Conservation (phyloP, 1,140 invertebrate genomes). For the Zaprionus ornatus region DNA sequence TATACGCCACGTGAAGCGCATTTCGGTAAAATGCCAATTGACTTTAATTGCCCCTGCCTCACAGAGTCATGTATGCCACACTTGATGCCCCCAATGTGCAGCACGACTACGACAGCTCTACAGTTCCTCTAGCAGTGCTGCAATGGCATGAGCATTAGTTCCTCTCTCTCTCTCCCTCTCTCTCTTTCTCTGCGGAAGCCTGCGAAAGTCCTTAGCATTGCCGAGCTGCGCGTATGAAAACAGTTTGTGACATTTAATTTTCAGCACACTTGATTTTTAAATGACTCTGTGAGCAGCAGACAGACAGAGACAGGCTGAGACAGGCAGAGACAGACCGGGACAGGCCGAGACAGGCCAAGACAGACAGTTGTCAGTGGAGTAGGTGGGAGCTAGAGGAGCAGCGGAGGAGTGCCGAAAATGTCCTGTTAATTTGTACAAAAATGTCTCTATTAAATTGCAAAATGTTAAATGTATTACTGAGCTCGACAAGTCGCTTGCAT, state of each 20-base stretch:
- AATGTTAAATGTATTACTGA: slow-evolving; percentile 43
- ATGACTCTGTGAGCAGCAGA: slow-evolving; percentile 24
- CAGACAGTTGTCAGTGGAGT: neutral
- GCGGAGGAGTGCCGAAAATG: slow-evolving; percentile 25
- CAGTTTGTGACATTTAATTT: slow-evolving; percentile 73
- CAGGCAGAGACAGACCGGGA: neutral
- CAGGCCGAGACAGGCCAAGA: neutral
- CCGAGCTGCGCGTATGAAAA: slow-evolving; percentile 36
- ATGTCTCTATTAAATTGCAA: slow-evolving; percentile 73
- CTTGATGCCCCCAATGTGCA: neutral
- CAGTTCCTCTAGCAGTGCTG: neutral
- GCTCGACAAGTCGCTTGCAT: slow-evolving; percentile 32
- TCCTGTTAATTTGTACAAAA: slow-evolving; percentile 70
- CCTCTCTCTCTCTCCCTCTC: slow-evolving; percentile 13
- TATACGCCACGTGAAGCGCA: slow-evolving; percentile 67
- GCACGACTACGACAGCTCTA: neutral
- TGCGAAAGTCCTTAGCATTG: slow-evolving; percentile 63
- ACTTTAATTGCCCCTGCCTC: slow-evolving; percentile 70
- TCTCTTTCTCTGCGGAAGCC: slow-evolving; percentile 30
- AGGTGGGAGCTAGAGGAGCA: slow-evolving; percentile 1
- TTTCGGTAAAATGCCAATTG: slow-evolving; percentile 78
- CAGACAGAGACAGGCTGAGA: neutral
- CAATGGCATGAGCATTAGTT: slow-evolving; percentile 56
- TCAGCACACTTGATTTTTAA: slow-evolving; percentile 72
- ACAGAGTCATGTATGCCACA: slow-evolving; percentile 58